Evolutionary conservation across 1,140 invertebrate genomes (phyloP).

Genomic region (Tetramorium simillimum): DNA sequence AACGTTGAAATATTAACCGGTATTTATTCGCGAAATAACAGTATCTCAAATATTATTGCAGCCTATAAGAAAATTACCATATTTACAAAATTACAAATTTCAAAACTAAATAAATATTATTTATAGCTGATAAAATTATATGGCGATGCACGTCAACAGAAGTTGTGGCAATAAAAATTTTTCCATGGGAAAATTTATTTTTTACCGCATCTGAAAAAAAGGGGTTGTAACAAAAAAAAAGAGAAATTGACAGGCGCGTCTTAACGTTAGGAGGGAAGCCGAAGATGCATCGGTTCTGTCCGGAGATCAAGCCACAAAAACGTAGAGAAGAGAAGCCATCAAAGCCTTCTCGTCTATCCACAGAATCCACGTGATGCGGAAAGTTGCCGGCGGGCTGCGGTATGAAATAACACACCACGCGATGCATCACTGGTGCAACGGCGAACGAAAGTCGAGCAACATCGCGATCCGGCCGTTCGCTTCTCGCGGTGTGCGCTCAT

Average conservation of each 20-base stretch:
- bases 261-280: slow-evolving; percentile 12
- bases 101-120: background rate
- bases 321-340: slow-evolving; percentile 61
- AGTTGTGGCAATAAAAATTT: background rate
- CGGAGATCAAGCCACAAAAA: slow-evolving; percentile 33
- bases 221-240: background rate
- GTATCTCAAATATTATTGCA: background rate
- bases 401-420: slow-evolving; percentile 72
- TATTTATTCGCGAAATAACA: slow-evolving; percentile 16
- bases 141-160: background rate
- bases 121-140: background rate
- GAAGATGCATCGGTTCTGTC: slow-evolving; percentile 27
- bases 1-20: slow-evolving; percentile 20
- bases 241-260: background rate
- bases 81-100: background rate
- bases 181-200: background rate
- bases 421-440: slow-evolving; percentile 23
- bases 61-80: background rate
- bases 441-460: slow-evolving; percentile 20
- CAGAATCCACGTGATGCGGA: slow-evolving; percentile 63
- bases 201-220: background rate
- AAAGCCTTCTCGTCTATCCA: slow-evolving; percentile 42
- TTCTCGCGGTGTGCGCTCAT: background rate
- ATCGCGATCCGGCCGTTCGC: background rate
- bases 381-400: slow-evolving; percentile 57